phyloP scores from a whole-genome alignment of 2,888 invertebrate species.

The Cerastoderma edule region DNA sequence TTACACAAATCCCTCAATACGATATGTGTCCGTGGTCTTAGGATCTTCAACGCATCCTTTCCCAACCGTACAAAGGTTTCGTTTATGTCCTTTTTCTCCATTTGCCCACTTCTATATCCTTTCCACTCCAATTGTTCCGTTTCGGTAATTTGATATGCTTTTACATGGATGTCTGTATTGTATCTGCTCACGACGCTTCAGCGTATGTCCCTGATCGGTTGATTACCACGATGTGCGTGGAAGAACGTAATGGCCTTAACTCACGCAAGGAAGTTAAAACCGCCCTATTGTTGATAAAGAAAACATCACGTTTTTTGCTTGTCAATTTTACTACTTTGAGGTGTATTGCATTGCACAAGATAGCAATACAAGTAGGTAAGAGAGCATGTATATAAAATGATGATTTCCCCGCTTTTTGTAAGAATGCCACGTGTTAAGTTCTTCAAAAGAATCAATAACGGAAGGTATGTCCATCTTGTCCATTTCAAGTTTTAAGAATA shows the following conservation, averaged over 20 bases:
- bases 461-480: too few species aligned
- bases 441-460: too few species aligned
- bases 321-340: slow-evolving; percentile 33
- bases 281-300: slow-evolving; percentile 25
- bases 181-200: slow-evolving; percentile 33
- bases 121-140: slow-evolving; percentile 35
- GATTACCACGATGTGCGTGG: slow-evolving; percentile 6
- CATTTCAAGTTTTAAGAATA: too few species aligned
- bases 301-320: slow-evolving; percentile 20
- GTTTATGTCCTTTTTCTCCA: background rate
- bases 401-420: too few species aligned
- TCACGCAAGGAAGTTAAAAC: slow-evolving; percentile 30
- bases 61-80: background rate
- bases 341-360: slow-evolving; percentile 48
- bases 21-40: background rate
- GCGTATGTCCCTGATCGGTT: slow-evolving; percentile 22
- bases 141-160: slow-evolving; percentile 49
- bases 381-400: too few species aligned
- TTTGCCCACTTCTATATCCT: slow-evolving; percentile 20
- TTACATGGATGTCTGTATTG: slow-evolving; percentile 45
- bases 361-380: slow-evolving; percentile 9
- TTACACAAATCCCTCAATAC: background rate
- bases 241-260: slow-evolving; percentile 27
- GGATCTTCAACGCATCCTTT: background rate
- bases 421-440: too few species aligned